Base-by-base conservation (phyloP, 2,888 invertebrate species). In the Xylocampa areola region DNA sequence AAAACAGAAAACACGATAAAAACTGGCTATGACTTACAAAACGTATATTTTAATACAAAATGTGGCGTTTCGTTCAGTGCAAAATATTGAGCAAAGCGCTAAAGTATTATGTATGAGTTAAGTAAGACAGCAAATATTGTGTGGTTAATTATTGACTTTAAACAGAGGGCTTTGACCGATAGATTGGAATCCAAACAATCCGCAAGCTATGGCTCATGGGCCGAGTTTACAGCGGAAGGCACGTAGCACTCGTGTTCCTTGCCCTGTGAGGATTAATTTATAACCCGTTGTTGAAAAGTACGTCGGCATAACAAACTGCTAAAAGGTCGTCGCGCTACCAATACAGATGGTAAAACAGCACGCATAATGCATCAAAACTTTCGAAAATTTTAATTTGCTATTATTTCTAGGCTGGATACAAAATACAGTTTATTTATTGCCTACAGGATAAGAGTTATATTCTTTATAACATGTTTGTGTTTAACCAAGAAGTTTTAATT, bases 211-310 rank as follows among this genome's bases (percentile, higher is more conserved):
- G 47, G 37, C 73, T 80, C 74, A 74, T 57, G 63, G 43, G 50
- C 58, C 52, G 72, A 79, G 86, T 85, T 87, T 81, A 76, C 82
- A 82, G 72, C 85, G 87, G 86, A 88, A 87, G 84, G 89, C 91
- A 91, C 91, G 91, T 88, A 86, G 77, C 66, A 62, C 80, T 76
- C 84, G 80, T 86, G 82, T 81, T 84, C 77, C 75, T 71, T 74
- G 71, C 73, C 63, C 60, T 47, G 40, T 40, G 57, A 61, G 68
- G 50, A 59, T 62, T 72, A 55, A 66, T 71, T 76, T 76, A 75
- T 67, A 54, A 61, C 52, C 63, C 36, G 58, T 55, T 62, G 71
- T 67, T 67, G 35, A 57, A 64, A 64, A 57, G 10, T 41, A 13
- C 36, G 41, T 40, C 13, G 36, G 33, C 55, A 50, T 33, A 59